phyloP scores from a whole-genome alignment of 2,797 vertebrate species.

The Poeciliopsis turneri region DNA sequence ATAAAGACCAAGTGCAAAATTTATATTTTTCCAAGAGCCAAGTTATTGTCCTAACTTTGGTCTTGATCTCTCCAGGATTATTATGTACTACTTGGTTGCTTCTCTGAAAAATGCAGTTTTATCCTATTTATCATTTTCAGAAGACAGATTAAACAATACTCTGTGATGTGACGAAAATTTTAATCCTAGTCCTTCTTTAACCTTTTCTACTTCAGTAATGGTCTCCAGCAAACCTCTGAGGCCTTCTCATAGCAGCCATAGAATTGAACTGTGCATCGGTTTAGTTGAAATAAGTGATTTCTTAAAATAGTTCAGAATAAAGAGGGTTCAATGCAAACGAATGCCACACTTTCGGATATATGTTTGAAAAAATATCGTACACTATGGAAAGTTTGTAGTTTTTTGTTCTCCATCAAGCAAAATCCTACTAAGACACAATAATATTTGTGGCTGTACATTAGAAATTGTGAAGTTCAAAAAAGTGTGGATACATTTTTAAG shows the following conservation, averaged over 20 bases:
- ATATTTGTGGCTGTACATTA: not conserved
- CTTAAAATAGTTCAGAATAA: not conserved
- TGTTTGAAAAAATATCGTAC: not conserved
- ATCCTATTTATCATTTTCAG: not conserved
- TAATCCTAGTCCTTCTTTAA: not conserved
- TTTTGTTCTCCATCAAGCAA: not conserved
- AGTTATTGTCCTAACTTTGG: not conserved
- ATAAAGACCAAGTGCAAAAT: too few species aligned
- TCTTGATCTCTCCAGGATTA: not conserved
- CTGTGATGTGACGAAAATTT: not conserved
- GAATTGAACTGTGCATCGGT: not conserved
- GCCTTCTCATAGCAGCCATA: not conserved
- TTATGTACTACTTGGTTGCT: not conserved
- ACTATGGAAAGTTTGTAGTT: not conserved
- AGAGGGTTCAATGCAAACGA: not conserved
- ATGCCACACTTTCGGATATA: not conserved
- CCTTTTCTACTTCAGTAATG: not conserved
- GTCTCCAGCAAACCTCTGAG: not conserved
- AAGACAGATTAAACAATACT: not conserved
- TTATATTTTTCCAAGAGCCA: too few species aligned
- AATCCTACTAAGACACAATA: not conserved
- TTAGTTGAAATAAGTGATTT: not conserved
- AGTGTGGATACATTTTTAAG: not conserved
- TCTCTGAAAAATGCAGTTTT: not conserved
- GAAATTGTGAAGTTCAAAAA: not conserved